Evolutionary conservation across 2,888 invertebrate genomes (phyloP), one percentile per base, ranked within the genome.

Genomic region (Torymus aiolomorphi): DNA sequence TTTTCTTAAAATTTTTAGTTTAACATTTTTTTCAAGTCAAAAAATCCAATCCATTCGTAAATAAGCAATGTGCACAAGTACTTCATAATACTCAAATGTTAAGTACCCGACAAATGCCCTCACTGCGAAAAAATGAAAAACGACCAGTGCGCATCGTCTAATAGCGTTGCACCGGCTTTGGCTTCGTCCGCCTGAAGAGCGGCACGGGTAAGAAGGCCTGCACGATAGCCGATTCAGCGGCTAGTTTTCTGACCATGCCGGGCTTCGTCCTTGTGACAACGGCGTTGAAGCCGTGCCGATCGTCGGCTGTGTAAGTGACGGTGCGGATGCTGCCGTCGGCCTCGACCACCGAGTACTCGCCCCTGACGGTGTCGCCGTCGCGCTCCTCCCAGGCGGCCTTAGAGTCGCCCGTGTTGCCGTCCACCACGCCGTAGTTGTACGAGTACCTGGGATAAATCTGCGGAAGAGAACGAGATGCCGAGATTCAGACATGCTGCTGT

Each of bases 361-460:
- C 88, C 63, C 85, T 87, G 1, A 88, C 88, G 3, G 83, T 83
- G 31, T 88, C 88, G 5, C 88, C 88, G 31, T 88, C 86, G 5
- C 88, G 84, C 71, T 88, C 87, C 69, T 88, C 88, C 88, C 88
- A 88, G 2, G 88, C 88, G 1, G 88, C 87, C 72, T 88, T 88
- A 0, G 88, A 85, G 49, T 88, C 88, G 0, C 88, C 88, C 0
- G 88, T 88, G 67, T 86, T 86, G 10, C 88, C 88, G 42, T 88
- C 88, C 10, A 86, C 81, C 1, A 88, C 88, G 0, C 88, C 88
- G 66, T 88, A 88, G 74, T 88, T 88, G 76, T 88, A 88, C 2
- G 88, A 86, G 42, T 88, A 88, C 70, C 82, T 88, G 13, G 88
- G 88, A 80, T 88, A 76, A 10, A 72, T 67, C 81, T 81, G 78